Evolutionary conservation across 2,888 invertebrate genomes (phyloP).

Genomic region (Taphrorychus bicolor): DNA sequence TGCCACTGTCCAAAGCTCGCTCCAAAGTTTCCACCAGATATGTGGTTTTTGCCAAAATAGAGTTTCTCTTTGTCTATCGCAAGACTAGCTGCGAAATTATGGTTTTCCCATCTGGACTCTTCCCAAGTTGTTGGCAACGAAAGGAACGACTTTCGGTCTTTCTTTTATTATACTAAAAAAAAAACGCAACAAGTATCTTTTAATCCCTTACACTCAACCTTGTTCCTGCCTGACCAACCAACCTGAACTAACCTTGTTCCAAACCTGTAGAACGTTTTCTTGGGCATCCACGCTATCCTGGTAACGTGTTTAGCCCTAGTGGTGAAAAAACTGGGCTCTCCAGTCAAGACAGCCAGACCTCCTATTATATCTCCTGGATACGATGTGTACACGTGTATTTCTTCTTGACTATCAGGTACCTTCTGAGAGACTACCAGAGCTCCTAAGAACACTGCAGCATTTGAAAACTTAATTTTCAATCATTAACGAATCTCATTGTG

Average conservation of each 20-base stretch:
- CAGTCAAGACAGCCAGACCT: slow-evolving; percentile 92
- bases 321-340: slow-evolving; percentile 97
- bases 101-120: too few relatives aligned
- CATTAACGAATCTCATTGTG: too few relatives aligned
- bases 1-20: too few relatives aligned
- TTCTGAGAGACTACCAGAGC: slow-evolving; percentile 85
- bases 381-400: slow-evolving; percentile 85
- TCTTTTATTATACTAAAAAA: slow-evolving; percentile 82
- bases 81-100: too few relatives aligned
- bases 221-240: too few relatives aligned
- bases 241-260: too few relatives aligned
- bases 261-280: slow-evolving; percentile 79
- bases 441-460: slow-evolving; percentile 88
- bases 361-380: slow-evolving; percentile 95
- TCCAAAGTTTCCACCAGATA: too few relatives aligned
- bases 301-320: slow-evolving; percentile 86
- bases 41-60: too few relatives aligned
- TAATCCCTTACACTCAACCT: neutral
- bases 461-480: too few relatives aligned
- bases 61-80: too few relatives aligned
- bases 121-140: slow-evolving; percentile 91
- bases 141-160: slow-evolving; percentile 83
- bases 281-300: slow-evolving; percentile 84
- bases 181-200: neutral
- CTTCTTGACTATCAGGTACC: slow-evolving; percentile 65